A percentile compares a stretch with the other conserved stretches of the same genome.
phyloP scores from a whole-genome alignment of 2,113 vertebrate genomes.

The Acanthisitta chloris region DNA sequence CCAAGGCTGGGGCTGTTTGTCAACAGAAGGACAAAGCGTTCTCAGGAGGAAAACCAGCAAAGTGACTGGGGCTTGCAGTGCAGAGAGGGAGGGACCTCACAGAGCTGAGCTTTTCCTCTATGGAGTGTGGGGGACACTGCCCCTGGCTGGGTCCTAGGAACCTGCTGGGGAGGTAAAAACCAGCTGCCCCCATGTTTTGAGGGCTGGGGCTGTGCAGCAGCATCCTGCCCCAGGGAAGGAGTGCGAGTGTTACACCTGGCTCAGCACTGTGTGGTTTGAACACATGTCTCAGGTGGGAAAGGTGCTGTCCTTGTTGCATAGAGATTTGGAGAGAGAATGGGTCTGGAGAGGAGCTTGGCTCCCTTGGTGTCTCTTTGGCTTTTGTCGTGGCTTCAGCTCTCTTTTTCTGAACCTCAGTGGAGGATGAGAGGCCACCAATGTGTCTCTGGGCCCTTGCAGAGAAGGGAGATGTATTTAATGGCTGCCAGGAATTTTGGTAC shows the following conservation, averaged over 20 bases:
- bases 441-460: not conserved
- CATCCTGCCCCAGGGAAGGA: not conserved
- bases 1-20: not conserved
- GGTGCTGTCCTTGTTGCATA: not conserved
- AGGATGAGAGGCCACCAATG: not conserved
- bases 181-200: not conserved
- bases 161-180: not conserved
- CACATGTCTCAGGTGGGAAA: accelerated
- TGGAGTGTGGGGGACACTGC: accelerated
- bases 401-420: not conserved
- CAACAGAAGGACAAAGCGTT: not conserved
- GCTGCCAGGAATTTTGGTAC: not conserved
- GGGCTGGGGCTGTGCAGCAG: not conserved
- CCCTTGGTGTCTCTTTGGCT: not conserved
- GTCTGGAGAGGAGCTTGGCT: not conserved
- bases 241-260: not conserved
- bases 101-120: not conserved
- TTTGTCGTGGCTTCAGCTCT: not conserved
- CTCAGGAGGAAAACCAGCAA: not conserved
- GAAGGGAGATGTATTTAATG: not conserved
- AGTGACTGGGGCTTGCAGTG: not conserved
- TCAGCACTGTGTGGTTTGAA: accelerated
- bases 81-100: not conserved
- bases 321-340: not conserved
- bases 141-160: not conserved